Evolutionary conservation across 2,113 vertebrate genomes (phyloP), one percentile per base, ranked within the genome.

Genomic region (Micromys minutus): DNA sequence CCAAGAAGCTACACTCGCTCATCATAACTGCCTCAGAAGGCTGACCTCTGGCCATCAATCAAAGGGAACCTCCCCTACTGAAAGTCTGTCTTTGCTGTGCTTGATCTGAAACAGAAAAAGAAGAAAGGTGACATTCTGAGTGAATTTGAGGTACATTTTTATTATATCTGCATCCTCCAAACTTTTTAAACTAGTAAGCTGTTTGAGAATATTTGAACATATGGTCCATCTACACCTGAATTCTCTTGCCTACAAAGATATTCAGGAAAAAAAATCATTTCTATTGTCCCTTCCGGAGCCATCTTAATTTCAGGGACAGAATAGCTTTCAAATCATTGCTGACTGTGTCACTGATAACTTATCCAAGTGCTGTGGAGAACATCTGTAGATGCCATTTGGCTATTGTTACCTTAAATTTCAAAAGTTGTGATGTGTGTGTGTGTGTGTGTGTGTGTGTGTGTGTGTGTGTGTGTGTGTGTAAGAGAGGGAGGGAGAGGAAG

Each of bases 11-110:
- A 16, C 59, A 88, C 13, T 47, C 12, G 76, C 83, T 93, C 80
- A 90, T 92, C 81, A 93, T 69, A 87, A 86, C 21, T 72, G 50
- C 63, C 21, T 16, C 19, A 59, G 75, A 87, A 71, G 26, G 59
- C 89, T 91, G 91, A 95, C 94, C 94, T 93, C 76, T 77, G 71
- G 63, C 71, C 76, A 90, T 95, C 94, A 76, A 92, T 96, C 96
- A 88, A 81, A 90, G 19, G 52, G 31, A 91, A 2, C 71, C 36
- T 12, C 9, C 11, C 34, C 36, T 36, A 9, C 26, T 84, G 45
- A 50, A 92, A 95, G 87, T 57, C 26, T 67, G 50, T 87, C 69
- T 89, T 86, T 19, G 34, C 55, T 55, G 4, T 93, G 42, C 47
- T 90, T 81, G 65, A 92, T 31, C 50, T 42, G 67, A 74, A 87